Conservation (phyloP, 2,888 invertebrate species). For the Chalcis sispes region DNA sequence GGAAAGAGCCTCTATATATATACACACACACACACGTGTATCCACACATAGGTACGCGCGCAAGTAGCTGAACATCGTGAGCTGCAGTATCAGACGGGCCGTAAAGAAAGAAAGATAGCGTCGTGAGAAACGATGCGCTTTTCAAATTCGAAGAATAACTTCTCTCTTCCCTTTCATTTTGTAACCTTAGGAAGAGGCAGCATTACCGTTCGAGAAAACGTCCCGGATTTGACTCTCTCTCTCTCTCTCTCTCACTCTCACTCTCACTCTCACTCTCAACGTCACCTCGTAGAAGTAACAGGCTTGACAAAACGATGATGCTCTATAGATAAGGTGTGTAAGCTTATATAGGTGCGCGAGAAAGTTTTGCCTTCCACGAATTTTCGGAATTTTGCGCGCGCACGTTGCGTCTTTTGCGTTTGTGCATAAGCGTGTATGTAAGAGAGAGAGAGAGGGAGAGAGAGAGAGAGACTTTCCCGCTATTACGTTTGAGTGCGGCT, state of each 20-base stretch:
- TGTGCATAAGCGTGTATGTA: neutral
- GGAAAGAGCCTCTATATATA: slow-evolving; percentile 28
- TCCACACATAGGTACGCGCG: neutral
- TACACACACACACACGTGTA: neutral
- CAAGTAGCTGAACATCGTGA: no score
- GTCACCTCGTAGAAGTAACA: slow-evolving; percentile 54
- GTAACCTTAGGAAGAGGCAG: no score
- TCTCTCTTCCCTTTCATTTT: neutral
- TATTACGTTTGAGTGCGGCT: neutral
- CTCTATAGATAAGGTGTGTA: neutral
- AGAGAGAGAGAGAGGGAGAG: no score
- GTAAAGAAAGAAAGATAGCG: neutral
- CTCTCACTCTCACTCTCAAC: no score
- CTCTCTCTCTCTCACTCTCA: no score
- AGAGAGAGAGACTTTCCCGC: slow-evolving; percentile 4
- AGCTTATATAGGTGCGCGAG: neutral
- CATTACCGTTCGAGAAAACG: no score
- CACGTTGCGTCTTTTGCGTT: neutral
- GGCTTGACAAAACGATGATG: slow-evolving; percentile 42
- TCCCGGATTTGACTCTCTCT: no score
- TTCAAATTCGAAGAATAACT: slow-evolving; percentile 19
- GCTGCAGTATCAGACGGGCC: neutral
- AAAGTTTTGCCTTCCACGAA: no score
- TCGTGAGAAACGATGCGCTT: slow-evolving; percentile 7
- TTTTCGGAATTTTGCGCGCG: slow-evolving; percentile 15